Conservation (phyloP, 2,888 invertebrate genomes). For the Cheilosia urbana region DNA sequence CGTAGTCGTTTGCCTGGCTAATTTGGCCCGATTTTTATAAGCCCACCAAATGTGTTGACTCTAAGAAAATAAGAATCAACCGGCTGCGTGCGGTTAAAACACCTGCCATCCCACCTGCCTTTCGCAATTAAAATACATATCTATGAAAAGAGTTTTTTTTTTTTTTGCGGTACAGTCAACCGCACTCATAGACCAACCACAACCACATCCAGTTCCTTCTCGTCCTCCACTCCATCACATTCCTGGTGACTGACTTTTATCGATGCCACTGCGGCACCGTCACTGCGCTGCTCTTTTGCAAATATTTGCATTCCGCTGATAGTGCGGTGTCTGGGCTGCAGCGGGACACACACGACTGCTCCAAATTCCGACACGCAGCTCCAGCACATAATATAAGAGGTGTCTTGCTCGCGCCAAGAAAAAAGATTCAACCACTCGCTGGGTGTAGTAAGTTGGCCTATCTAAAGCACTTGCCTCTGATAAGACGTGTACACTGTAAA, state of each 20-base stretch:
- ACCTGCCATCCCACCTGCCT: background rate
- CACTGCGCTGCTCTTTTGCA: slow-evolving; percentile 43
- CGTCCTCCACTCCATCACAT: too few relatives aligned
- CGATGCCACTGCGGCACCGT: slow-evolving; percentile 41
- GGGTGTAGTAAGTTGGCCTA: slow-evolving; percentile 9
- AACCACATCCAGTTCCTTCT: background rate
- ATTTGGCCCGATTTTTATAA: background rate
- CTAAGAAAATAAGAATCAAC: background rate
- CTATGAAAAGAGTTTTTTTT: background rate
- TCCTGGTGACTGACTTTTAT: slow-evolving; percentile 20
- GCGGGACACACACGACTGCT: slow-evolving; percentile 25
- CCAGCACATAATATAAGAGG: slow-evolving; percentile 17
- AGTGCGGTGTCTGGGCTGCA: slow-evolving; percentile 40
- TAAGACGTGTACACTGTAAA: slow-evolving; percentile 41
- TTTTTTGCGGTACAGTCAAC: background rate
- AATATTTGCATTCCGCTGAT: slow-evolving; percentile 72
- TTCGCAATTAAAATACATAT: background rate
- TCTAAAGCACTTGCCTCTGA: slow-evolving; percentile 58
- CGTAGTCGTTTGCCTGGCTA: background rate
- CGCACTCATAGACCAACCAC: slow-evolving; percentile 3
- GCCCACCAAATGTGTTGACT: background rate
- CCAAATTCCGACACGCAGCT: slow-evolving; percentile 70
- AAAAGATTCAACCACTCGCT: slow-evolving; percentile 37
- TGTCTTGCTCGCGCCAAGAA: slow-evolving; percentile 12
- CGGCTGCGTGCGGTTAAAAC: background rate